Conservation (phyloP, 2,888 invertebrate species). For the Tenthredo notha region DNA sequence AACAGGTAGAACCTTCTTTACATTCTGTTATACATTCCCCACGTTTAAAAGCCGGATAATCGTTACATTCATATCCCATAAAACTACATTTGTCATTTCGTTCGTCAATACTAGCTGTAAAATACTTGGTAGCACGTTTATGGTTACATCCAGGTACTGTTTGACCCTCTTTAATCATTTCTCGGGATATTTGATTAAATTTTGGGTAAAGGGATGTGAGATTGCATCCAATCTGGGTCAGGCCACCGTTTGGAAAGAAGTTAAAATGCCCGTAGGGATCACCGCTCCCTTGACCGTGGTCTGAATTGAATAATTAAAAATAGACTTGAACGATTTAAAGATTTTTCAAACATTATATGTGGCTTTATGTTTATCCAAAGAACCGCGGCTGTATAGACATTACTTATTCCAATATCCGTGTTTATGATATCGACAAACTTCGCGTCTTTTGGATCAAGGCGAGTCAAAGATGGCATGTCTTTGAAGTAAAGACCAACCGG, state of each 20-base stretch:
- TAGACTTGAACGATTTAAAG: background rate
- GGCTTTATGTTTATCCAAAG: slow-evolving; percentile 58
- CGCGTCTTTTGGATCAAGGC: slow-evolving; percentile 81
- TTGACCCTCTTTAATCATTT: slow-evolving; percentile 70
- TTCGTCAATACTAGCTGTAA: slow-evolving; percentile 70
- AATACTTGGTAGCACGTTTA: slow-evolving; percentile 77
- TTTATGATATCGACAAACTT: slow-evolving; percentile 82
- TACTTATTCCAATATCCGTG: slow-evolving; percentile 77
- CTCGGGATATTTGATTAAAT: slow-evolving; percentile 69
- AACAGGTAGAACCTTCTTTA: slow-evolving; percentile 65
- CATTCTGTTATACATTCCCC: slow-evolving; percentile 63
- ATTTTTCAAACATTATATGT: background rate
- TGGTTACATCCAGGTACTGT: slow-evolving; percentile 77
- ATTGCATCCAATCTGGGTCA: slow-evolving; percentile 75
- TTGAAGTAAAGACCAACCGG: slow-evolving; percentile 82
- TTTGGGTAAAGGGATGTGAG: slow-evolving; percentile 65
- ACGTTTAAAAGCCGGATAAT: slow-evolving; percentile 68
- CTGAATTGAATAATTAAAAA: slow-evolving; percentile 55
- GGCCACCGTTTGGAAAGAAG: slow-evolving; percentile 76
- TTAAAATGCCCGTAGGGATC: slow-evolving; percentile 75
- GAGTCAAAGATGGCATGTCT: slow-evolving; percentile 79
- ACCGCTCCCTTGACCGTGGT: slow-evolving; percentile 74
- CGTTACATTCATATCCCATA: slow-evolving; percentile 74
- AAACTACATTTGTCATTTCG: slow-evolving; percentile 72
- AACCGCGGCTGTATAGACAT: background rate